Evolutionary conservation across 2,888 invertebrate genomes (phyloP), one percentile per base, ranked within the genome.

Genomic region (Caenorhabditis sp.): DNA sequence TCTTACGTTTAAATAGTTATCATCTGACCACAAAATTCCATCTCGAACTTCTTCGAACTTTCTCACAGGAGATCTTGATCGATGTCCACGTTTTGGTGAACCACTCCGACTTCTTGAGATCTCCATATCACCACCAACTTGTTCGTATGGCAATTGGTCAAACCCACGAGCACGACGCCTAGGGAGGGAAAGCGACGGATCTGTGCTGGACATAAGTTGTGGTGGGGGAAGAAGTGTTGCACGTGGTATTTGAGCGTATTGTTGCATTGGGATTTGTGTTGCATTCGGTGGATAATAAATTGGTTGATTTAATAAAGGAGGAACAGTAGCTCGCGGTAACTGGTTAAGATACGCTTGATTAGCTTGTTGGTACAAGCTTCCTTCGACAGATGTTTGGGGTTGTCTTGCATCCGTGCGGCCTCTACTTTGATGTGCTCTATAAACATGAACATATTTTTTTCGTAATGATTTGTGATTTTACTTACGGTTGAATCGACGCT

Each of bases 71-170:
- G 53, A 25, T 64, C 52, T 31, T 38, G 20, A 4, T 58, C 49
- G 56, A 20, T 21, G 14, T 38, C 43, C 36, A 7, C 59, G 38
- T 21, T 10, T 1, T 14, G 43, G 10, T 21, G 70, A 70, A n/a
- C 66, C 23, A n/a, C 66, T 66, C 56, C 70, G 59, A 38, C 66
- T 26, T 43, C 43, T 43, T 17, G 43, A 43, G 5, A 70, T 70
- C 17, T 70, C 70, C 70, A 70, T 70, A 23, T 70, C 70, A 17
- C 70, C 70, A 1, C 70, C 70, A 7, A 70, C 23, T 10, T 54
- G 62, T 20, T 70, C 70, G 1, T 63, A 54, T 21, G 66, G 20
- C 17, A 17, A 3, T 43, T 43, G 43, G 14, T 43, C 43, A 14
- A 43, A 43, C 14, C 43, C 43, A 14, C 43, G 43, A 17, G 14